A percentile compares a stretch with the other conserved stretches of the same genome.
Conservation (phyloP, 2,113 vertebrate genomes). For the Onychostoma macrolepis region DNA sequence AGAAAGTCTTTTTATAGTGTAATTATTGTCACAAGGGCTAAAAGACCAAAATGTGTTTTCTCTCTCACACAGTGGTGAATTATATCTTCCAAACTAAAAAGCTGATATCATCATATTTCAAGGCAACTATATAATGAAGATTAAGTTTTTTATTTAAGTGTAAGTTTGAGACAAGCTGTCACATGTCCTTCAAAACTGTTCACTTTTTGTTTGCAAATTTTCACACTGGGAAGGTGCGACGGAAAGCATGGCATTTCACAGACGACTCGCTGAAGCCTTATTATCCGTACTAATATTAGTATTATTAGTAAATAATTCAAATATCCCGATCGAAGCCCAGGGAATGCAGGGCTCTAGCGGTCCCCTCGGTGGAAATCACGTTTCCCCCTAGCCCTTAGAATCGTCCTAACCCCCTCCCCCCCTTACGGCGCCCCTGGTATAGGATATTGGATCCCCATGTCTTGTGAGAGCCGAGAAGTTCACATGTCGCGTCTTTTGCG, state of each 20-base stretch:
- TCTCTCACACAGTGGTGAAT: background rate
- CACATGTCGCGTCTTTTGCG: too few species aligned
- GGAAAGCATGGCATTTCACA: slow-evolving; percentile 46
- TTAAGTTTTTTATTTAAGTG: background rate
- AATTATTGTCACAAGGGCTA: background rate
- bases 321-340: too few species aligned
- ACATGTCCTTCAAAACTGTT: background rate
- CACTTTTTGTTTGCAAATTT: slow-evolving; percentile 14
- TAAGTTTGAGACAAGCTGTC: background rate
- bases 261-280: slow-evolving; percentile 35
- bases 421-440: too few species aligned
- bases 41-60: background rate
- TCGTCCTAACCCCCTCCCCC: too few species aligned
- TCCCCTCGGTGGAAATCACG: too few species aligned
- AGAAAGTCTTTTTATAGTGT: too few species aligned
- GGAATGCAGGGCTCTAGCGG: too few species aligned
- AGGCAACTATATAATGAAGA: background rate
- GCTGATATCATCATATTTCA: background rate
- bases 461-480: too few species aligned
- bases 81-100: background rate
- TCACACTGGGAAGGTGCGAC: slow-evolving; percentile 56
- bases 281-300: slow-evolving; percentile 36
- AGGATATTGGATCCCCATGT: too few species aligned
- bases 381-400: too few species aligned
- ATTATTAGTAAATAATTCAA: too few species aligned